These are phyloP conservation scores for Oryzias curvinotus DNA, from an alignment of 2,113 vertebrate genomes.

Conservation along the genomic window DNA sequence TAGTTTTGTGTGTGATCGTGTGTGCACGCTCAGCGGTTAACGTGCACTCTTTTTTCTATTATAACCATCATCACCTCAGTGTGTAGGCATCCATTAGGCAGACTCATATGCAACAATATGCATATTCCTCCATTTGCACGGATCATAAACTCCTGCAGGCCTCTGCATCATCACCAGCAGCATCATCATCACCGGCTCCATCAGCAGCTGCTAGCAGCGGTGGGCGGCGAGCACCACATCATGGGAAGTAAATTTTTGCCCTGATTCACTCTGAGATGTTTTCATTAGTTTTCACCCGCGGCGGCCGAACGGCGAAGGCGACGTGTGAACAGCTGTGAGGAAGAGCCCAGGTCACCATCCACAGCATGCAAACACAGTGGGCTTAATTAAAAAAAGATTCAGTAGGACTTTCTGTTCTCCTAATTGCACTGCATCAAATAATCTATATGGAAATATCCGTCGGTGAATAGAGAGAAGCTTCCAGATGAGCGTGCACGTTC, in stretches of 20 bases:
- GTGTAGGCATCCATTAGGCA: constrained; percentile 74
- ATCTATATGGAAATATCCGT: neutral
- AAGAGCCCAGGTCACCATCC: constrained; percentile 14
- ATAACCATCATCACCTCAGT: constrained; percentile 64
- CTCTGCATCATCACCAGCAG: constrained; percentile 43
- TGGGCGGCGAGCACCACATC: constrained; percentile 58
- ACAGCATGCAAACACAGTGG: neutral
- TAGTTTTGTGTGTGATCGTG: neutral
- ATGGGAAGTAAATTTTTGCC: constrained; percentile 71
- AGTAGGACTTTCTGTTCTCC: neutral
- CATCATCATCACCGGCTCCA: constrained; percentile 40
- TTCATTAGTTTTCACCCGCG: constrained; percentile 73
- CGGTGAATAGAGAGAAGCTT: neutral
- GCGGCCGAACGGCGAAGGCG: constrained; percentile 37
- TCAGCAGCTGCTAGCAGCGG: constrained; percentile 58
- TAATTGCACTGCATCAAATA: neutral
- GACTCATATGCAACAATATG: constrained; percentile 75
- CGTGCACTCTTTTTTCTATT: constrained; percentile 40
- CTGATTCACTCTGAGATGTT: constrained; percentile 62
- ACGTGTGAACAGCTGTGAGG: constrained; percentile 2
- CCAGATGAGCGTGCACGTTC: too few species aligned
- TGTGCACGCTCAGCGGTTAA: constrained; percentile 18
- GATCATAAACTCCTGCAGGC: constrained; percentile 78
- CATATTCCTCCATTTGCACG: constrained; percentile 77
- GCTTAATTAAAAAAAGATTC: neutral